Conservation (phyloP, 1,140 invertebrate genomes). For the Scaptomyza montana region DNA sequence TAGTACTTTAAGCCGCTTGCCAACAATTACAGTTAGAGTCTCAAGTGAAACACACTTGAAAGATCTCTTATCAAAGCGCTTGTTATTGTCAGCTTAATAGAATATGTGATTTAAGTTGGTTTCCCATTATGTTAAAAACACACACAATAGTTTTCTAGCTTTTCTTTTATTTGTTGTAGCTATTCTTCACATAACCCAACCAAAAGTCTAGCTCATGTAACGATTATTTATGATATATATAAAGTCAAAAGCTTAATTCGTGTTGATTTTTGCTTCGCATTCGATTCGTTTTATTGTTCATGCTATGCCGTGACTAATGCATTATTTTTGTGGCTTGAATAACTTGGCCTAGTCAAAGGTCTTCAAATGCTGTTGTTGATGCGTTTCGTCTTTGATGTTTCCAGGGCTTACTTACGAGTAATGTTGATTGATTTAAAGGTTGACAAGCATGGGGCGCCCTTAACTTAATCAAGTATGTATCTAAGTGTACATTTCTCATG, state of each 20-base stretch:
- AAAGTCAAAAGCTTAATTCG: neutral
- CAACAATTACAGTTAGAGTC: conserved; percentile 52
- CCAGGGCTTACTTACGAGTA: neutral
- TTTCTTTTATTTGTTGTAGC: neutral
- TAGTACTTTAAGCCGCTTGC: conserved; percentile 52
- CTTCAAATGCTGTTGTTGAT: conserved; percentile 6
- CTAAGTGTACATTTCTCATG: neutral
- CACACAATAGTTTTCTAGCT: no score
- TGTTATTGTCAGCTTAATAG: conserved; percentile 5
- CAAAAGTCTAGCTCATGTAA: neutral
- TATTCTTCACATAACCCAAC: neutral
- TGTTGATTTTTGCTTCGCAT: neutral
- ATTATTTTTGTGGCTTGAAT: neutral
- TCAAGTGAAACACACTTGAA: conserved; percentile 50
- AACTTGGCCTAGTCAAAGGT: conserved; percentile 12
- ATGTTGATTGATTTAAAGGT: conserved; percentile 73
- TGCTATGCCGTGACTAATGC: conserved; percentile 9
- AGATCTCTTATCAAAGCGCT: conserved; percentile 30
- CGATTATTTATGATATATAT: conserved; percentile 3
- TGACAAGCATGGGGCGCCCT: conserved; percentile 65
- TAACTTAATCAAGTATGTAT: conserved; percentile 10
- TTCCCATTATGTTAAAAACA: no score
- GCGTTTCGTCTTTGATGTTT: conserved; percentile 34
- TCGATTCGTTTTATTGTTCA: neutral
- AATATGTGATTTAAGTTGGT: no score